These are phyloP conservation scores for Bovichtus variegatus DNA, from an alignment of 2,797 vertebrate genomes.

Conservation along the genomic window DNA sequence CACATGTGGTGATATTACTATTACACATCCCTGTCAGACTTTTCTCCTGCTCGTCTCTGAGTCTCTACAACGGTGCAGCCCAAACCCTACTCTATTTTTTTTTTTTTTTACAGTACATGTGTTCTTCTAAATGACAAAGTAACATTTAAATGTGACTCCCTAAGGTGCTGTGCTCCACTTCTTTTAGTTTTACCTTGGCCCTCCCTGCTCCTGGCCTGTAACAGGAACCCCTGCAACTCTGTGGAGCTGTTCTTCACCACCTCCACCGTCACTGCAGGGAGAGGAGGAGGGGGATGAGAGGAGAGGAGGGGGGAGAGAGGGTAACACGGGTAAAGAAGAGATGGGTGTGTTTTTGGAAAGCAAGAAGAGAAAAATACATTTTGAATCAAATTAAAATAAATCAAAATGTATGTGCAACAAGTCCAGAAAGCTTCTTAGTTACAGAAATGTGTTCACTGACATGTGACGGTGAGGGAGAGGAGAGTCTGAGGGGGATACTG, in stretches of 20 bases:
- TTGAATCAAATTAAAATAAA: neutral
- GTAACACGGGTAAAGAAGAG: neutral
- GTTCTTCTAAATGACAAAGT: too few species aligned
- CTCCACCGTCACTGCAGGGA: constrained; percentile 68
- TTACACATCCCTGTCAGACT: too few species aligned
- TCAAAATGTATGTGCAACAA: neutral
- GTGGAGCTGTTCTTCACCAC: constrained; percentile 25
- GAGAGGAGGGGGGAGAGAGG: neutral
- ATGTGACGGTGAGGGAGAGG: neutral
- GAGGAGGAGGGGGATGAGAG: neutral
- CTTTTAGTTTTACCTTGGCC: constrained; percentile 5
- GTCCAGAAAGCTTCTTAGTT: neutral
- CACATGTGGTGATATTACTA: too few species aligned
- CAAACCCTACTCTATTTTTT: too few species aligned
- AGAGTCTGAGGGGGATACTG: too few species aligned
- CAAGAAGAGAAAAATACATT: neutral
- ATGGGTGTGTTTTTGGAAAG: neutral
- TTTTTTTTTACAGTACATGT: too few species aligned
- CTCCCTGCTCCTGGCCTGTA: constrained; percentile 65
- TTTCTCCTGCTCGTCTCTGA: too few species aligned
- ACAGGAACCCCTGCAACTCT: constrained; percentile 73
- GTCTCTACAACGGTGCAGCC: too few species aligned
- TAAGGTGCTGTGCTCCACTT: too few species aligned
- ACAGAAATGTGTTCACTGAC: neutral
- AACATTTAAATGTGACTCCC: too few species aligned